Conservation (phyloP, 2,888 invertebrate species). For the Caenorhabditis afra region DNA sequence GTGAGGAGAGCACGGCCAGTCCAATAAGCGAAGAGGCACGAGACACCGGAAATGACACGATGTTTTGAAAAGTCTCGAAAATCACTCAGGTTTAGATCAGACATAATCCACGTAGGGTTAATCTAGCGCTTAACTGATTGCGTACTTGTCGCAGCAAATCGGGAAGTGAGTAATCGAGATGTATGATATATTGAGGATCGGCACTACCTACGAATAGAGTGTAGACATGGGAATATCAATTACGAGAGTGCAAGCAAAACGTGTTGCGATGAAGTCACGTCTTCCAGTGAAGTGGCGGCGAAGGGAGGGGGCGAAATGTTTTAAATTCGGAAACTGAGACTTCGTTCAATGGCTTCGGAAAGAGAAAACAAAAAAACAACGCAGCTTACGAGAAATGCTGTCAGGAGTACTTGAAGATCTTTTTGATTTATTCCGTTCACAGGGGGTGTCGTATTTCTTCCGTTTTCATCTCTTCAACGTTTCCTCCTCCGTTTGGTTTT, state of each 20-base stretch:
- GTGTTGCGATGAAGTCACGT: slow-evolving; percentile 19
- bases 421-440: slow-evolving; percentile 27
- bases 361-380: background rate
- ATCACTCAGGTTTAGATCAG: slow-evolving; percentile 23
- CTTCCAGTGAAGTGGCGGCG: slow-evolving; percentile 1
- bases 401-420: slow-evolving; percentile 9
- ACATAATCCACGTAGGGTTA: slow-evolving; percentile 38
- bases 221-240: slow-evolving; percentile 24
- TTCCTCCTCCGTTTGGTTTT: too few relatives aligned
- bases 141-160: slow-evolving; percentile 1
- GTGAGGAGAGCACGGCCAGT: too few relatives aligned
- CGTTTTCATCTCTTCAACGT: slow-evolving; percentile 1
- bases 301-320: slow-evolving; percentile 31
- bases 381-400: too few relatives aligned
- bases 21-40: too few relatives aligned
- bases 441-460: slow-evolving; percentile 26
- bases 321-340: slow-evolving; percentile 19
- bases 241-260: slow-evolving; percentile 15
- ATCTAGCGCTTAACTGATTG: slow-evolving; percentile 45
- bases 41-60: slow-evolving; percentile 28
- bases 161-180: slow-evolving; percentile 26
- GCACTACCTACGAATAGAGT: background rate
- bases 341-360: slow-evolving; percentile 36
- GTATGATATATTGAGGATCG: background rate
- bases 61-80: slow-evolving; percentile 5